A percentile compares a stretch with the other conserved stretches of the same genome.
Evolutionary conservation across 2,113 vertebrate species (phyloP).

Genomic region (Sturnus vulgaris): DNA sequence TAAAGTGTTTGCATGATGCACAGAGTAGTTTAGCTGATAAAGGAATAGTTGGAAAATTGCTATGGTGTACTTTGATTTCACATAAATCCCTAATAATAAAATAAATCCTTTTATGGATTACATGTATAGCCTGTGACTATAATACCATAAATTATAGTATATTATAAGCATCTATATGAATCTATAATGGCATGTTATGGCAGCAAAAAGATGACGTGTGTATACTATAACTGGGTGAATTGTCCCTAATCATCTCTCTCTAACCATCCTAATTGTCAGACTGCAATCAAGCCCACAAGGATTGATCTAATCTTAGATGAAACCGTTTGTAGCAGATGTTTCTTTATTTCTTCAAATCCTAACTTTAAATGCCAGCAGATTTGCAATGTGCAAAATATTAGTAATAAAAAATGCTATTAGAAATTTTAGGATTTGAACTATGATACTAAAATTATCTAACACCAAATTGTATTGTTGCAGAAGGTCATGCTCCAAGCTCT

Average conservation of each 20-base stretch:
- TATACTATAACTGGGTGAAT: conserved; percentile 16
- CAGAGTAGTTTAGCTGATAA: neutral
- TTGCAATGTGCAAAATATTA: neutral
- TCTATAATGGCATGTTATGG: conserved; percentile 34
- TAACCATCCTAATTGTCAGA: conserved; percentile 44
- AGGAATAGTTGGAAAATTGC: conserved; percentile 39
- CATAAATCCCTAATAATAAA: conserved; percentile 35
- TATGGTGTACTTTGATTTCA: conserved; percentile 13
- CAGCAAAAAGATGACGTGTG: conserved; percentile 9
- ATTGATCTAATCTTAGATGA: conserved; percentile 35
- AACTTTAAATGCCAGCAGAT: neutral
- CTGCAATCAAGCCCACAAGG: conserved; percentile 34
- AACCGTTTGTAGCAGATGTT: conserved; percentile 45
- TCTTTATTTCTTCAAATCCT: conserved; percentile 9
- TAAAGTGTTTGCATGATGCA: neutral
- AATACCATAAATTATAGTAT: conserved; percentile 15
- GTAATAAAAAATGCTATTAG: neutral
- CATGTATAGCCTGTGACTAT: neutral
- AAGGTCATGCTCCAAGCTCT: neutral
- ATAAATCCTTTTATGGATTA: conserved; percentile 20
- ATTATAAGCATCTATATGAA: conserved; percentile 21
- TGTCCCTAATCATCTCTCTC: conserved; percentile 34
- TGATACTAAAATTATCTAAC: neutral
- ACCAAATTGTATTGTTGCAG: neutral
- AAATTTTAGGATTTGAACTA: neutral